phyloP scores from a whole-genome alignment of 2,113 vertebrate species.

The Proterorhinus semilunaris region DNA sequence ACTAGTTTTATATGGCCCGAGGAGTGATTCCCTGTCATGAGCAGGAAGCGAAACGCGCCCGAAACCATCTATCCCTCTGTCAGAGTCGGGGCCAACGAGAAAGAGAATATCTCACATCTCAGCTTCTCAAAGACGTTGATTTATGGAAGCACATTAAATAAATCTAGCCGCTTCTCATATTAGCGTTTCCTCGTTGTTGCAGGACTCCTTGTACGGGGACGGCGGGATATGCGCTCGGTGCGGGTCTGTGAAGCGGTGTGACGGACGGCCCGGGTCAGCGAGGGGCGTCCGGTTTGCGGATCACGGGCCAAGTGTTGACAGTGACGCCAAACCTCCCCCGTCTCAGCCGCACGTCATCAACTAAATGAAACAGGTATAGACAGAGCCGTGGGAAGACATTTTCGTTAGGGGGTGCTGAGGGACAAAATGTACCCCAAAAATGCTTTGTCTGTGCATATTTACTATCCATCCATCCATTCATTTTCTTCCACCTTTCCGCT shows the following conservation, averaged over 20 bases:
- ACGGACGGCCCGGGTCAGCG: constrained; percentile 79
- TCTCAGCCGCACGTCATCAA: constrained; percentile 18
- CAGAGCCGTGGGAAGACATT: too few relatives aligned
- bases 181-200: constrained; percentile 21
- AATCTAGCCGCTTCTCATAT: constrained; percentile 5
- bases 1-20: constrained; percentile 25
- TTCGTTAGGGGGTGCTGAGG: too few relatives aligned
- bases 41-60: constrained; percentile 69
- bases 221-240: neutral
- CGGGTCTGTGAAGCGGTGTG: constrained; percentile 40
- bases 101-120: constrained; percentile 73
- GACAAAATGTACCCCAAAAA: too few relatives aligned
- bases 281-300: constrained; percentile 74
- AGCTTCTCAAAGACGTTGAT: constrained; percentile 63
- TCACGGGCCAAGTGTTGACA: constrained; percentile 81
- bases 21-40: constrained; percentile 74
- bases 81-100: constrained; percentile 47
- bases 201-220: constrained; percentile 36
- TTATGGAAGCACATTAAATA: constrained; percentile 54
- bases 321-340: constrained; percentile 59
- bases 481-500: too few relatives aligned
- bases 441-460: too few relatives aligned
- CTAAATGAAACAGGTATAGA: too few relatives aligned
- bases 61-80: constrained; percentile 56
- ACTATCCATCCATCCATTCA: too few relatives aligned